Percentiles rank a stretch among this genome's conserved stretches.
phyloP scores from a whole-genome alignment of 2,888 invertebrate genomes.

The Agonum fuliginosum region DNA sequence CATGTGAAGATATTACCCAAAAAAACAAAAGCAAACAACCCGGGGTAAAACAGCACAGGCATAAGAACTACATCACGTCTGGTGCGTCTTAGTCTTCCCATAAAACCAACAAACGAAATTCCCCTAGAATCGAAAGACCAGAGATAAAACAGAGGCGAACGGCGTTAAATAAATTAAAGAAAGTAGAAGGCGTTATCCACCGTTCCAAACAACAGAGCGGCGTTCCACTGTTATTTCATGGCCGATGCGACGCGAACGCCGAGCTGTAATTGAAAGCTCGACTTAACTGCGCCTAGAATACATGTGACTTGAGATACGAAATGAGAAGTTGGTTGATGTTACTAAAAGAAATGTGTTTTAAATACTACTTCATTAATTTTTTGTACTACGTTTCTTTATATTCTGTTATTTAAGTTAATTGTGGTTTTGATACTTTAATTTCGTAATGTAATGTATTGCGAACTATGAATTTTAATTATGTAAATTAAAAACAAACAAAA shows the following conservation, averaged over 20 bases:
- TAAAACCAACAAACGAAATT: constrained; percentile 54
- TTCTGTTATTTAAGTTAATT: no score
- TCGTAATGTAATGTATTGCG: no score
- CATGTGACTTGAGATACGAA: constrained; percentile 6
- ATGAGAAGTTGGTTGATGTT: neutral
- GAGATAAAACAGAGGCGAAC: constrained; percentile 48
- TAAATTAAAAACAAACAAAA: no score
- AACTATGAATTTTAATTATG: no score
- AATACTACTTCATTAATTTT: no score
- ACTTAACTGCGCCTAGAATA: constrained; percentile 31
- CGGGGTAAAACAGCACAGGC: neutral
- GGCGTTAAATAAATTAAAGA: constrained; percentile 58
- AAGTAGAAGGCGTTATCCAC: constrained; percentile 48
- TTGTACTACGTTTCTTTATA: neutral
- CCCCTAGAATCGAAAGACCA: constrained; percentile 47
- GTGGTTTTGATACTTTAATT: no score
- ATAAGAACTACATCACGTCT: neutral
- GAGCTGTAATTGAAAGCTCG: constrained; percentile 36
- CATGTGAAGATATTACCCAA: neutral
- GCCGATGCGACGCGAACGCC: constrained; percentile 30
- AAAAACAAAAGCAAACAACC: neutral
- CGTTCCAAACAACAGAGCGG: constrained; percentile 13
- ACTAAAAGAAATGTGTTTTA: no score
- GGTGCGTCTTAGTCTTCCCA: constrained; percentile 3
- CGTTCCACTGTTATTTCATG: constrained; percentile 41